These are phyloP conservation scores for Molorchus minor DNA, from an alignment of 2,888 invertebrate species.

Conservation along the genomic window DNA sequence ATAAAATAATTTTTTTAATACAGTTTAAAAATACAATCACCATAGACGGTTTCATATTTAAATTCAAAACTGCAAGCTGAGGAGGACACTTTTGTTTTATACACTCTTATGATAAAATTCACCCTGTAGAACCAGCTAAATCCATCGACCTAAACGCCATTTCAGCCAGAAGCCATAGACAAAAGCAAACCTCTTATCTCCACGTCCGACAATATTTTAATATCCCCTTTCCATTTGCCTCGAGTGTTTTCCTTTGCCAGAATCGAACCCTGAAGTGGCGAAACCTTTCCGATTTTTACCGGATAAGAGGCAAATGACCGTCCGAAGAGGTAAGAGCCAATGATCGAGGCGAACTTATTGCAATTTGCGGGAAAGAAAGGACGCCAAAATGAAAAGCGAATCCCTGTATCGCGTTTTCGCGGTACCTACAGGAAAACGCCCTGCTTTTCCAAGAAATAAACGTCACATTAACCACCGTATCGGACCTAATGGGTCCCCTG, in stretches of 20 bases:
- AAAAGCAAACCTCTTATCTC: too few species aligned
- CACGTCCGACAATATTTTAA: slow-evolving; percentile 4
- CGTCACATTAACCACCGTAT: slow-evolving; percentile 5
- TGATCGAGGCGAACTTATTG: slow-evolving; percentile 21
- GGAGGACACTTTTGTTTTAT: too few species aligned
- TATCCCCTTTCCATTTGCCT: slow-evolving; percentile 17
- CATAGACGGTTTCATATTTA: too few species aligned
- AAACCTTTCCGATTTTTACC: slow-evolving; percentile 22
- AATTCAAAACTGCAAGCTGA: too few species aligned
- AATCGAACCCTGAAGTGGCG: slow-evolving; percentile 24
- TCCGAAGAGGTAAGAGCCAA: slow-evolving; percentile 15
- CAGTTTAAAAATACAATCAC: too few species aligned
- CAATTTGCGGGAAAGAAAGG: slow-evolving; percentile 24
- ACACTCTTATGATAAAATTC: too few species aligned
- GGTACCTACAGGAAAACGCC: background rate
- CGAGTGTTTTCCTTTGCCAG: slow-evolving; percentile 5
- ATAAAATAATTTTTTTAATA: too few species aligned
- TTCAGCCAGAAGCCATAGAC: too few species aligned
- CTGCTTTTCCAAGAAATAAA: slow-evolving; percentile 3
- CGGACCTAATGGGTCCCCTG: background rate
- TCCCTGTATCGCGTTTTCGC: slow-evolving; percentile 10
- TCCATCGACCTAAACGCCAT: too few species aligned
- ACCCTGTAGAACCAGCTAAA: too few species aligned
- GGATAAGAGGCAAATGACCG: slow-evolving; percentile 8
- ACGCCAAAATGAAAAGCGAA: slow-evolving; percentile 23